Conservation (phyloP, 1,140 invertebrate genomes). For the Drosophila repleta region DNA sequence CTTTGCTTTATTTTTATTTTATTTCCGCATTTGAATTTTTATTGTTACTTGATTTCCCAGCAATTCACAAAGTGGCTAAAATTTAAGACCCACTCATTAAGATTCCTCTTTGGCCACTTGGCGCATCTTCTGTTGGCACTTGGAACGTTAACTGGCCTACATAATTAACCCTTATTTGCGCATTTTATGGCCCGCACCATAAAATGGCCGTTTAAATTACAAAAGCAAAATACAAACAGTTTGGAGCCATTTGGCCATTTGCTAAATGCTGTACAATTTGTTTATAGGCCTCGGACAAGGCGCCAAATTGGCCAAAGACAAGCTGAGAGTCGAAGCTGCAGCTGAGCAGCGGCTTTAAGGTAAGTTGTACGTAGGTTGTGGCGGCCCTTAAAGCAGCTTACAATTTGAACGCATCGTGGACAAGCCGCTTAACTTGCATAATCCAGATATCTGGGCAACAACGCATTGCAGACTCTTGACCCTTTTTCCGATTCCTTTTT, state of each 20-base stretch:
- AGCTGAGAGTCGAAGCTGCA: conserved; percentile 35
- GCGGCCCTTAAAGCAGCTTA: conserved; percentile 66
- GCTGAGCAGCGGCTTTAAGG: conserved; percentile 49
- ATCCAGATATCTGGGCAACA: conserved; percentile 76
- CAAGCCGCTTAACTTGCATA: conserved; percentile 82
- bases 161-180: conserved; percentile 82
- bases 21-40: background rate
- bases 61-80: background rate
- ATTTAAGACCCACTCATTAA: conserved; percentile 47
- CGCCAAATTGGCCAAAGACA: conserved; percentile 23
- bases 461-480: conserved; percentile 69
- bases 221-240: conserved; percentile 42
- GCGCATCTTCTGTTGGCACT: conserved; percentile 56
- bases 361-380: conserved; percentile 33
- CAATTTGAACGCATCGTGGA: conserved; percentile 57
- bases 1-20: too few relatives aligned
- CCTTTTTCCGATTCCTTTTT: conserved; percentile 41
- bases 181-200: conserved; percentile 73
- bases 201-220: conserved; percentile 77
- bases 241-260: conserved; percentile 44
- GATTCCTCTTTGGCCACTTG: conserved; percentile 54
- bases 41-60: background rate
- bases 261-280: conserved; percentile 50
- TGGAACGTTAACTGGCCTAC: conserved; percentile 50
- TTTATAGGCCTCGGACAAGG: conserved; percentile 50